Evolutionary conservation across 2,113 vertebrate species (phyloP).

Genomic region (Sialia sialis): DNA sequence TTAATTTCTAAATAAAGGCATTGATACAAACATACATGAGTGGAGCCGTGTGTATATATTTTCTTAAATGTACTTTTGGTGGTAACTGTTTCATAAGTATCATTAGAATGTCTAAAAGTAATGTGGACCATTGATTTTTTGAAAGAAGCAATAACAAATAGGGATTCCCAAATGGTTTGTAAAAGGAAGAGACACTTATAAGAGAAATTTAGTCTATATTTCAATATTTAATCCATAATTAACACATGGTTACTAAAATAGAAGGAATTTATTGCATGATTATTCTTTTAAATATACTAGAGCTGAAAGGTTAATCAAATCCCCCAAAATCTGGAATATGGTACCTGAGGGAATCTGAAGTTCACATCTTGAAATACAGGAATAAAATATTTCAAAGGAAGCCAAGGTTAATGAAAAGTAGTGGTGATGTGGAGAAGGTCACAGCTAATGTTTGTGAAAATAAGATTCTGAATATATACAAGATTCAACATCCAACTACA

Average conservation of each 20-base stretch:
- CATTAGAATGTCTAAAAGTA: neutral
- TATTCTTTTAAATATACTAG: neutral
- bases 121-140: rapidly evolving
- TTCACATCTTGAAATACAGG: neutral
- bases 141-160: neutral
- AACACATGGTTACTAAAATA: neutral
- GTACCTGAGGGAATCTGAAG: neutral
- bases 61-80: neutral
- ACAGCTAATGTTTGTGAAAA: neutral
- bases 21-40: neutral
- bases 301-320: neutral
- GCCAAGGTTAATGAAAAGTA: neutral
- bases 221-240: neutral
- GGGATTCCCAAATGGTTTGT: neutral
- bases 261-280: neutral
- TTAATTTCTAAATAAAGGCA: neutral
- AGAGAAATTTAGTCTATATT: neutral
- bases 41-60: rapidly evolving
- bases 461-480: neutral
- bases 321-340: neutral
- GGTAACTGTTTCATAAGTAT: neutral
- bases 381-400: neutral
- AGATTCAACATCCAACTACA: neutral
- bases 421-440: neutral
- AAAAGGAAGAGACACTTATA: neutral